Evolutionary conservation across 1,140 invertebrate genomes (phyloP).

Genomic region (Orius laevigatus): DNA sequence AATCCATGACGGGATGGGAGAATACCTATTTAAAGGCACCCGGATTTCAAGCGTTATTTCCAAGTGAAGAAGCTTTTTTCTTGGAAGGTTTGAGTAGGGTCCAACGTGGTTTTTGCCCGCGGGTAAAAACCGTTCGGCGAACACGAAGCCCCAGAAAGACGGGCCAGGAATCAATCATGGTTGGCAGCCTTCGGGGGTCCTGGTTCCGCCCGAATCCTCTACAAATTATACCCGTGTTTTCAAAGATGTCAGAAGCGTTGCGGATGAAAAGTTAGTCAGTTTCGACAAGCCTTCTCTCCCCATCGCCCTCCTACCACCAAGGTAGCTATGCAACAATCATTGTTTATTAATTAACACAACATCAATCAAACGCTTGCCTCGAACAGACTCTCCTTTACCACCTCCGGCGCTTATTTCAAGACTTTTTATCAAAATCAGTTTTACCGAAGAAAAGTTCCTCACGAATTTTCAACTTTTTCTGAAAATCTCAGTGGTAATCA

Average conservation of each 20-base stretch:
- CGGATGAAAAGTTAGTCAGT: slow-evolving; percentile 11
- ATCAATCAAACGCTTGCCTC: slow-evolving; percentile 11
- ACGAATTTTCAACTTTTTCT: too few species aligned
- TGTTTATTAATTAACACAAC: slow-evolving; percentile 12
- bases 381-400: not conserved
- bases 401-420: too few species aligned
- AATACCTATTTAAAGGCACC: too few species aligned
- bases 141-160: not conserved
- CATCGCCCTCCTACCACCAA: not conserved
- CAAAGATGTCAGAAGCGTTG: slow-evolving; percentile 9
- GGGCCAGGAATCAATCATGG: slow-evolving; percentile 7
- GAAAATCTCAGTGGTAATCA: too few species aligned
- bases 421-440: too few species aligned
- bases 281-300: slow-evolving; percentile 5
- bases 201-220: not conserved
- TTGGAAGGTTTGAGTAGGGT: too few species aligned
- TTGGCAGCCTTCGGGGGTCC: not conserved
- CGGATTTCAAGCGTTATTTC: too few species aligned
- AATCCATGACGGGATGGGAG: too few species aligned
- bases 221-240: slow-evolving; percentile 10
- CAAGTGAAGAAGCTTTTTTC: too few species aligned
- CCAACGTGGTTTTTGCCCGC: not conserved
- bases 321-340: slow-evolving; percentile 8
- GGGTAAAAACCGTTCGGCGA: slow-evolving; percentile 1
- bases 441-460: too few species aligned